A percentile compares a stretch with the other conserved stretches of the same genome.
These are phyloP conservation scores for Acipenser oxyrinchus DNA, from an alignment of 2,797 vertebrate species.

Conservation along the genomic window DNA sequence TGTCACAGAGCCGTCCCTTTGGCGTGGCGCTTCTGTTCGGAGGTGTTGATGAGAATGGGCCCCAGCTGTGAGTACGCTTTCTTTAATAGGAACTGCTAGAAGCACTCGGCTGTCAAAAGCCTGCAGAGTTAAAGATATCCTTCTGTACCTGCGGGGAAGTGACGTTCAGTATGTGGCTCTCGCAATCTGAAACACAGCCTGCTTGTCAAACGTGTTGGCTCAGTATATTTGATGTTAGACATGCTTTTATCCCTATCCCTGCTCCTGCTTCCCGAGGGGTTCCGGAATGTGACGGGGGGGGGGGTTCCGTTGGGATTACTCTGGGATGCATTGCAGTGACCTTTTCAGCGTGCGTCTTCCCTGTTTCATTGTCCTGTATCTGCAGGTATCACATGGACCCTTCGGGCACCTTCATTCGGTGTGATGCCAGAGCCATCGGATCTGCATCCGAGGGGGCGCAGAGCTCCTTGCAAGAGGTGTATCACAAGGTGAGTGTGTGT, in stretches of 20 bases:
- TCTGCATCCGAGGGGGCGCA: slow-evolving; percentile 95
- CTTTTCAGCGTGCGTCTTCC: background rate
- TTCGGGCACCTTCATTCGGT: slow-evolving; percentile 95
- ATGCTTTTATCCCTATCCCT: no score
- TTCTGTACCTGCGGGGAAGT: no score
- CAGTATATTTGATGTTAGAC: no score
- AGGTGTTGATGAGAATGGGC: slow-evolving; percentile 95
- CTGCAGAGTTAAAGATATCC: no score
- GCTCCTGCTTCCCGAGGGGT: no score
- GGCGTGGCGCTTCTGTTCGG: slow-evolving; percentile 93
- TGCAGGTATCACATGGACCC: slow-evolving; percentile 96
- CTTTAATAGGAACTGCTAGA: background rate
- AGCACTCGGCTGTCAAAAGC: no score
- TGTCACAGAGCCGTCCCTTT: slow-evolving; percentile 83
- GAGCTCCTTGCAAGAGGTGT: slow-evolving; percentile 94
- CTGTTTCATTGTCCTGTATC: background rate
- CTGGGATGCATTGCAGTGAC: background rate
- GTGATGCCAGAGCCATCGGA: slow-evolving; percentile 90
- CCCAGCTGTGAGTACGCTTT: slow-evolving; percentile 77
- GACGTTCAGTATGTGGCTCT: no score
- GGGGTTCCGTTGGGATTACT: no score
- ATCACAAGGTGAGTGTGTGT: slow-evolving; percentile 80
- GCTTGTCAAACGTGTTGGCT: no score
- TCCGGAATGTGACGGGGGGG: no score
- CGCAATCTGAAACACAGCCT: no score